Evolutionary conservation across 2,888 invertebrate species (phyloP).

Genomic region (Protula sp.): DNA sequence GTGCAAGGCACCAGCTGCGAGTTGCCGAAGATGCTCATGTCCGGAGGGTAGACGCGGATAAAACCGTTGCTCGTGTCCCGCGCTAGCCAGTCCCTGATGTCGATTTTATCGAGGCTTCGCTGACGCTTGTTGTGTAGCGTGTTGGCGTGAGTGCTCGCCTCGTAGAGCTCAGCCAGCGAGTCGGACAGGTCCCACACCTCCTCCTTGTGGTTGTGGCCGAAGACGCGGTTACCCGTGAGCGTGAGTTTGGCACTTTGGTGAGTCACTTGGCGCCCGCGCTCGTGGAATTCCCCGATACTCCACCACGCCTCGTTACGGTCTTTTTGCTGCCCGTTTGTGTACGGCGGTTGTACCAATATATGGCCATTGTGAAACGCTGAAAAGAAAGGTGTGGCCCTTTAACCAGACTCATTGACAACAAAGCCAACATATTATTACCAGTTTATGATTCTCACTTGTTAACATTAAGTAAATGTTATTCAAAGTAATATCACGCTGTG

Average conservation of each 20-base stretch:
- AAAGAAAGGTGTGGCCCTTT: neutral
- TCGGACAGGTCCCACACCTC: constrained; percentile 51
- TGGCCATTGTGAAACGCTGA: constrained; percentile 1
- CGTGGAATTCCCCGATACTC: constrained; percentile 15
- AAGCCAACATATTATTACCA: too few relatives aligned
- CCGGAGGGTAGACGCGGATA: constrained; percentile 47
- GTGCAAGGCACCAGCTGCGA: constrained; percentile 49
- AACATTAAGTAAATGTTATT: too few relatives aligned
- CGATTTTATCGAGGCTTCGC: constrained; percentile 10
- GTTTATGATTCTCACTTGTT: too few relatives aligned
- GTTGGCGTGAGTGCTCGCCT: constrained; percentile 2
- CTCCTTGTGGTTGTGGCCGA: constrained; percentile 10
- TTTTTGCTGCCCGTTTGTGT: neutral
- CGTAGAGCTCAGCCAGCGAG: constrained; percentile 43
- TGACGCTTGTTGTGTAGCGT: neutral
- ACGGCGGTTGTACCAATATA: too few relatives aligned
- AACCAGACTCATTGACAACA: too few relatives aligned
- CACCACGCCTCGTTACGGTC: constrained; percentile 22
- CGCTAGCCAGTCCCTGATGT: constrained; percentile 39
- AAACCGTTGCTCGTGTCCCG: constrained; percentile 47
- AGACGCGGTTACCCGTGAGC: constrained; percentile 19
- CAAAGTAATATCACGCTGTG: too few relatives aligned
- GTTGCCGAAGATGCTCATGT: constrained; percentile 24
- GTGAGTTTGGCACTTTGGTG: constrained; percentile 21
- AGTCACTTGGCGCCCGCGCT: constrained; percentile 10